Evolutionary conservation across 2,888 invertebrate species (phyloP), one percentile per base, ranked within the genome.

Genomic region (Seira sanloemensis): DNA sequence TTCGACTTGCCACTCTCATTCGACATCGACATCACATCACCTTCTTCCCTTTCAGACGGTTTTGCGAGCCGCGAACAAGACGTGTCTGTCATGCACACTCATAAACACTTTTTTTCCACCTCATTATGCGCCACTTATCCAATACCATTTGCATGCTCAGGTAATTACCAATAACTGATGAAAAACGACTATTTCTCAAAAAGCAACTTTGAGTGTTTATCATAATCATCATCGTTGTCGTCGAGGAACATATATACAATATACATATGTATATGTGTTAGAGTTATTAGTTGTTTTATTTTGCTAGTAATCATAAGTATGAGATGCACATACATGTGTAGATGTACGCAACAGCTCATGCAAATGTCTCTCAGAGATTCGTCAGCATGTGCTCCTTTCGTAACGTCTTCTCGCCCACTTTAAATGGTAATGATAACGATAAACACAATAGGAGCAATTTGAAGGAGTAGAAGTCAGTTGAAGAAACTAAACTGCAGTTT

Each of bases 91-190:
- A 80, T 80, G 79, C 79, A 79, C 37, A 37, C 79, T 73, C 79
- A 80, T 21, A 78, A 73, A 67, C 73, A 68, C 79, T 80, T 80
- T n/a, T n/a, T 37, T 80, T 80, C 79, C 79, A 80, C 79, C 79
- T 80, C 79, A 80, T 80, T 80, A 80, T 80, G 67, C 79, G 67
- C 74, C 79, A 80, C 74, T 80, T 80, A 80, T 80, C 73, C 79
- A 74, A 80, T 80, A 80, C 67, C 69, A 80, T 80, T 80, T 80
- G 79, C 79, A 80, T 80, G 79, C 68, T 74, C 67, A 68, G 74
- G 79, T 80, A 80, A 80, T 80, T 80, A 80, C 79, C 73, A 62
- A 58, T 62, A 50, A 72, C 54, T 69, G 37, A 37, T 37, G 37
- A 37, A 37, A n/a, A 37, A 9, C 37, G 37, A 12, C 37, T 37